Evolutionary conservation across 2,797 vertebrate genomes (phyloP), one percentile per base, ranked within the genome.

Genomic region (Ficedula albicollis): DNA sequence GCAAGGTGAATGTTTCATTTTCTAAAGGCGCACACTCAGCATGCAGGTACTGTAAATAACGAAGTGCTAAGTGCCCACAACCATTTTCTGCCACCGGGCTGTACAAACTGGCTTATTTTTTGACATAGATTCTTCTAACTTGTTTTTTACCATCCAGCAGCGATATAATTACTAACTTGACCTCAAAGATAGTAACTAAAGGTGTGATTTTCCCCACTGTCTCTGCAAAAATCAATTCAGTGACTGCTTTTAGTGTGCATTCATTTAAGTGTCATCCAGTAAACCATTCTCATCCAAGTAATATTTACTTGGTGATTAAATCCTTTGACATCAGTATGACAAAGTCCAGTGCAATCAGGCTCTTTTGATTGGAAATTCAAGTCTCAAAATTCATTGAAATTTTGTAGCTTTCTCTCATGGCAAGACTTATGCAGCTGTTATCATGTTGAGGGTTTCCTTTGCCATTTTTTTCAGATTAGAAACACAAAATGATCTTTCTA

Each of bases 91-190:
- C 79, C 59, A 84, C 78, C 51, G 77, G 44, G 49, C 78, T 95
- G 38, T 15, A 14, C 25, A 68, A 29, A 19, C 25, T 80, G 74
- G 49, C 62, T 95, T 90, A 73, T 84, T 86, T 69, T 92, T 92
- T 89, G 76, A 38, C 91, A 84, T 32, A 76, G 73, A 69, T 75
- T 88, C 82, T 91, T 74, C 75, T 74, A 94, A 97, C 74, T 93
- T 85, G n/a, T 58, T 84, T 55, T 46, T 15, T 62, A 11, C 84
- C 16, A 25, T 74, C 44, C 84, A 93, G 77, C 78, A 91, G 74
- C 8, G 15, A 48, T 88, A 63, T 96, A 97, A 97, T 97, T 95
- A 94, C 93, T 97, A 97, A 90, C 73, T 49, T 90, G 69, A 87
- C 70, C 93, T 97, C 96, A 97, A 97, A 97, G 38, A 30, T 13